Base-by-base conservation (phyloP, 2,113 vertebrate species). In the Nycticryphes semicollaris region DNA sequence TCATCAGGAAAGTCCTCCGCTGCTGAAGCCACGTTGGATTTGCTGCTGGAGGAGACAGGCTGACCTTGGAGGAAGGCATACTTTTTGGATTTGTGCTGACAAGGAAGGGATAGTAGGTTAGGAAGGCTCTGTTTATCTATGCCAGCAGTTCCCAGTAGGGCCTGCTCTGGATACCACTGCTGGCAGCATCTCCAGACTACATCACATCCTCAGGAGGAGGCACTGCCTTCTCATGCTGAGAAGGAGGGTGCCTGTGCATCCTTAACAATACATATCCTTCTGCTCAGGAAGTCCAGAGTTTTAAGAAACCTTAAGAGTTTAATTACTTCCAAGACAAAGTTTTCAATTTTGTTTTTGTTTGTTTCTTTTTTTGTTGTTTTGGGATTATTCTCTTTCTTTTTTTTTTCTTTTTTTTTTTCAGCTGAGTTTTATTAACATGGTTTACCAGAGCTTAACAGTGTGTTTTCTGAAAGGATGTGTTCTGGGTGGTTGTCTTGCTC, bases 251-350 rank as follows among this genome's bases (percentile, higher is more conserved):
- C 27, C 0, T 24, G 35, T 1, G 2, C 62, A 23, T 30, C 84
- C 41, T 28, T 54, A 11, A 31, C 14, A 30, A 47, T 20, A n/a
- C 1, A 0, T 3, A 8, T 28, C 50, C 35, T 84, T 62, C 15
- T 64, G 21, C 53, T 87, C 13, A 21, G 59, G 20, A 57, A 14
- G 23, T 8, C 14, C 0, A 0, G 45, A 50, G 14, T 68, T 87
- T 41, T 67, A 27, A 9, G 47, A 51, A 84, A 13, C 17, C 27
- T 54, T 7, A 19, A 33, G 59, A 63, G 17, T 0, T 45, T 7
- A 59, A 66, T 59, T 69, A 15, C 13, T 92, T 75, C 45, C 37
- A 31, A 22, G 45, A 27, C 27, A 23, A 66, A 57, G 13, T 47
- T 93, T 76, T 69, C 24, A 35, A 73, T 28, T 37, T 63, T 39